A percentile compares a stretch with the other conserved stretches of the same genome.
Evolutionary conservation across 2,797 vertebrate species (phyloP).

Genomic region (Pseudochirops cupreus): DNA sequence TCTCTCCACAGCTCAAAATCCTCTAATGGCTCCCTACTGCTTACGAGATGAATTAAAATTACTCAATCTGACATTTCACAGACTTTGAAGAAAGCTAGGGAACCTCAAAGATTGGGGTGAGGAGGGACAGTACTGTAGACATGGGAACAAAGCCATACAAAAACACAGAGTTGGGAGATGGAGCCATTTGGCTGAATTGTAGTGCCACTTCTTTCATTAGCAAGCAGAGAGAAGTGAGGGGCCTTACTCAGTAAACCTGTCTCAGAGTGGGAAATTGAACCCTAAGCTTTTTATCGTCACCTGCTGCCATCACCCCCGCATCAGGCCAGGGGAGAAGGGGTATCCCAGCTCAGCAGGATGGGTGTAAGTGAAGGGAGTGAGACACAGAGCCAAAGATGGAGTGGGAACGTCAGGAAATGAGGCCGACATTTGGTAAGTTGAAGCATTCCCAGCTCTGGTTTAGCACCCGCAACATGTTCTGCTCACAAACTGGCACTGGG

Average conservation of each 20-base stretch:
- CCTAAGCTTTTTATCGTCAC: neutral
- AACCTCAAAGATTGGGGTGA: neutral
- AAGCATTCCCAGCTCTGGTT: conserved; percentile 85
- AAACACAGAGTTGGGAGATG: neutral
- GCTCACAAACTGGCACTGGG: conserved; percentile 87
- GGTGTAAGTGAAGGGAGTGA: conserved; percentile 55
- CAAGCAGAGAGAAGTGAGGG: neutral
- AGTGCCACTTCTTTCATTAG: neutral
- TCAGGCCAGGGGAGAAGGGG: neutral
- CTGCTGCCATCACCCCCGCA: neutral
- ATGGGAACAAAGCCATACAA: neutral
- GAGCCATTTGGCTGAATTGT: neutral
- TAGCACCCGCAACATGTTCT: conserved; percentile 88
- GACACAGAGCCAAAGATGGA: conserved; percentile 60
- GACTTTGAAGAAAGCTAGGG: neutral
- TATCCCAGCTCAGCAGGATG: conserved; percentile 17
- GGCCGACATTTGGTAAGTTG: conserved; percentile 86
- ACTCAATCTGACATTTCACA: neutral
- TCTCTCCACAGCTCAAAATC: neutral
- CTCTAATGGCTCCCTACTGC: neutral
- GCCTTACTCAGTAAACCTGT: neutral
- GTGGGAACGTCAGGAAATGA: conserved; percentile 79
- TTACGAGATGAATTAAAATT: neutral
- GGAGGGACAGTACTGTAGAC: neutral
- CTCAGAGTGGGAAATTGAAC: neutral